Conservation (phyloP, 1,140 invertebrate species). For the Microplitis demolitor region DNA sequence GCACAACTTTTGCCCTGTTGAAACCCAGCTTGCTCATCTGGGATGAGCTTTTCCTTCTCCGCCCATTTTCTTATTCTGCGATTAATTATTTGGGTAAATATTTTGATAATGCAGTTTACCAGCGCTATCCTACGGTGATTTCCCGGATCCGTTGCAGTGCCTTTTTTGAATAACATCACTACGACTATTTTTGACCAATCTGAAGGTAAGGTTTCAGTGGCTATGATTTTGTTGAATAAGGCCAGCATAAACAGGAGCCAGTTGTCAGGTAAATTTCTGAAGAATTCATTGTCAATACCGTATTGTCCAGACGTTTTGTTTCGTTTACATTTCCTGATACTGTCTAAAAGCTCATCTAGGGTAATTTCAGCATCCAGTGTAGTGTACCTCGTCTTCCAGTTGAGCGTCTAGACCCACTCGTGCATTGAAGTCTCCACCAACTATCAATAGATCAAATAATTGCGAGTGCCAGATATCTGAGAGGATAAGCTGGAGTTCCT, state of each 20-base stretch:
- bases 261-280: slow-evolving; percentile 1
- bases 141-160: slow-evolving; percentile 21
- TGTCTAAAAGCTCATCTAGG: background rate
- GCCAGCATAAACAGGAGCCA: background rate
- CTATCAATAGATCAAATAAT: too few relatives aligned
- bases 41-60: slow-evolving; percentile 24
- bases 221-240: slow-evolving; percentile 19
- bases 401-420: slow-evolving; percentile 41
- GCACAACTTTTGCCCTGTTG: slow-evolving; percentile 25
- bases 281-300: slow-evolving; percentile 23
- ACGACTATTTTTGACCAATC: background rate
- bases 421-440: too few relatives aligned
- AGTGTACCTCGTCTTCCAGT: background rate
- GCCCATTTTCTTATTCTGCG: slow-evolving; percentile 28
- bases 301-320: slow-evolving; percentile 25
- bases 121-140: slow-evolving; percentile 38
- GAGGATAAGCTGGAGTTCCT: too few relatives aligned
- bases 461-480: too few relatives aligned
- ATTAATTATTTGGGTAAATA: slow-evolving; percentile 31
- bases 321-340: background rate
- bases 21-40: slow-evolving; percentile 36
- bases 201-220: background rate
- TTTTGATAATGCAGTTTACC: slow-evolving; percentile 29
- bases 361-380: background rate
- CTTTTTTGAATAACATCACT: slow-evolving; percentile 31